Base-by-base conservation (phyloP, 1,140 invertebrate species). In the Formica exsecta region DNA sequence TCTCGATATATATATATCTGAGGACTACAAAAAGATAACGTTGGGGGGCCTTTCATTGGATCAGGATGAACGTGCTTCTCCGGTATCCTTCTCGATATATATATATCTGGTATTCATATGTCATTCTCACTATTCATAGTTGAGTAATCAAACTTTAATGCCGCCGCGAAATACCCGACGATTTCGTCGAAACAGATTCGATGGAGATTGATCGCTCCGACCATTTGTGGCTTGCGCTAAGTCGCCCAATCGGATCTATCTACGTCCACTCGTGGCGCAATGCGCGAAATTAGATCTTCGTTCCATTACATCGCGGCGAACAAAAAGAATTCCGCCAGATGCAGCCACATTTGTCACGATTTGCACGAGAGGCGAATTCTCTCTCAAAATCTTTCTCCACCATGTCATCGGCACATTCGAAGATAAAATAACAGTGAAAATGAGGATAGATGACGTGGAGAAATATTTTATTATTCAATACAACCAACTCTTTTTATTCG, bases 291-390 rank as follows among this genome's bases (percentile, higher is more conserved):
- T 81, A 81, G 79, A 81, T 81, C 51, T 81, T 73, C 51, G 79
- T 81, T 81, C 79, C 25, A 81, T 81, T 73, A 81, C 79, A 81
- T 81, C 25, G 51, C 54, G 36, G 11, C 25, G 66, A 81, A 81
- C 51, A 73, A 81, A 81, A 81, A 81, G 79, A 81, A 81, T 36
- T 59, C 38, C 38, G 68, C 66, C 66, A 73, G 79, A 73, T 59
- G 66, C 79, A 81, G 51, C 25, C 79, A 73, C 79, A 81, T 81
- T 81, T 81, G 79, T 81, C 79, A 81, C 79, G 66, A 81, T 81
- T 81, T 81, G 79, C 66, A 44, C 79, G 77, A 71, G 36, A 7
- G 19, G 22, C 13, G 38, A 57, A 70, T 85, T 85, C 64, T 85
- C 81, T 77, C 41, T 64, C 57, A 64, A 64, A 64, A 51, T 77